Evolutionary conservation across 2,888 invertebrate genomes (phyloP), one percentile per base, ranked within the genome.

Genomic region (Pardosa pseudoannulata): DNA sequence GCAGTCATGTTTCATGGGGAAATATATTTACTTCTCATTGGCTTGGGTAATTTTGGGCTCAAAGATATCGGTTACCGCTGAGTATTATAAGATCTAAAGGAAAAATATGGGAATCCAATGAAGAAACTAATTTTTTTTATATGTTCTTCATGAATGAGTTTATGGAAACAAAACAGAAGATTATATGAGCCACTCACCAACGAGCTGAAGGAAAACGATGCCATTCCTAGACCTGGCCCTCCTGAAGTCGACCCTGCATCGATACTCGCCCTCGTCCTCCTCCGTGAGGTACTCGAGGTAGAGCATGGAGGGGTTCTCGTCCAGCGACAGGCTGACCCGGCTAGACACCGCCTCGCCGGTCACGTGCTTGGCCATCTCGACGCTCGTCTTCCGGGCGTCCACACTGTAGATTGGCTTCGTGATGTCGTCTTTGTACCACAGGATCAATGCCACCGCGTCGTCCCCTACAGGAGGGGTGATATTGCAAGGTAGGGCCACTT

Each of bases 141-240:
- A n/a, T n/a, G n/a, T n/a, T n/a, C n/a, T n/a, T n/a, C n/a, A n/a
- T n/a, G n/a, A n/a, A n/a, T n/a, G n/a, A n/a, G n/a, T n/a, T n/a
- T n/a, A n/a, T n/a, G n/a, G n/a, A n/a, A n/a, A n/a, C n/a, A n/a
- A n/a, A n/a, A n/a, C n/a, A n/a, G n/a, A n/a, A n/a, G n/a, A n/a
- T n/a, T n/a, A n/a, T n/a, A n/a, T n/a, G n/a, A n/a, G n/a, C n/a
- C n/a, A 79, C 89, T 95, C 91, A 97, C 97, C 96, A 91, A 97
- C 95, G 89, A 97, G 96, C 89, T 96, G 96, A 91, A 97, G 94
- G 93, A 96, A 97, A 93, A 96, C 96, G 91, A 96, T 94, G 92
- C 96, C 95, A 93, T 96, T 96, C 91, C 96, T 94, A 87, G 97
- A 96, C 92, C 96, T 96, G 89, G 96, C 96, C 92, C 96, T 96